Conservation (phyloP, 2,113 vertebrate genomes). For the Rissa tridactyla region DNA sequence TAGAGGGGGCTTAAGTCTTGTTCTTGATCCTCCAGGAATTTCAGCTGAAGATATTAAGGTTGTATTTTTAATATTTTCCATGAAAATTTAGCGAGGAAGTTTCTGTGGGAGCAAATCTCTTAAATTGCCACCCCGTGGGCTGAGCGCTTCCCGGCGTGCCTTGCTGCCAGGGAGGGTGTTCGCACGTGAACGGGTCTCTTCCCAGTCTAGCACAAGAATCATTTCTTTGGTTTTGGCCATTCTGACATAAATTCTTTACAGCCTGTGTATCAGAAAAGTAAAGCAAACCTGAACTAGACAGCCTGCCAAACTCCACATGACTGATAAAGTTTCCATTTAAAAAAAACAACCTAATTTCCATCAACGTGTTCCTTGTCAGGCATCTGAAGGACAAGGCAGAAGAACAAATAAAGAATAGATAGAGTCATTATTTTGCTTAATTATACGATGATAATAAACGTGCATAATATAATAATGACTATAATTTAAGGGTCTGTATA, state of each 20-base stretch:
- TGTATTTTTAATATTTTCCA: neutral
- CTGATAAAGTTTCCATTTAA: neutral
- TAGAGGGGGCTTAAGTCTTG: fast-evolving
- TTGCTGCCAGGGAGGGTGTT: neutral
- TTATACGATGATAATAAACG: neutral
- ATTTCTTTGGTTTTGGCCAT: neutral
- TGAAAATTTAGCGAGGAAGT: neutral
- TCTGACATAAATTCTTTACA: neutral
- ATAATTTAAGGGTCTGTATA: neutral
- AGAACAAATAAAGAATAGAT: neutral
- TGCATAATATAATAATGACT: neutral
- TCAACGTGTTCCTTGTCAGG: fast-evolving
- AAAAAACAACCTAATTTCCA: neutral
- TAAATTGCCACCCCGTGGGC: fast-evolving
- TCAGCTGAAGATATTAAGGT: too few species aligned
- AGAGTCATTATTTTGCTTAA: neutral
- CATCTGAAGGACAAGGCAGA: neutral
- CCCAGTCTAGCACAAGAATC: fast-evolving
- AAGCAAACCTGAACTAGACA: neutral
- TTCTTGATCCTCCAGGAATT: neutral
- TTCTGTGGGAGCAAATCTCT: neutral
- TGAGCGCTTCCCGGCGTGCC: fast-evolving
- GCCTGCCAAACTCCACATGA: neutral
- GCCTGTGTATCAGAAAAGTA: neutral
- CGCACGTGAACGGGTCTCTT: fast-evolving